Conservation (phyloP, 2,797 vertebrate genomes). For the Premnoplex brunnescens region DNA sequence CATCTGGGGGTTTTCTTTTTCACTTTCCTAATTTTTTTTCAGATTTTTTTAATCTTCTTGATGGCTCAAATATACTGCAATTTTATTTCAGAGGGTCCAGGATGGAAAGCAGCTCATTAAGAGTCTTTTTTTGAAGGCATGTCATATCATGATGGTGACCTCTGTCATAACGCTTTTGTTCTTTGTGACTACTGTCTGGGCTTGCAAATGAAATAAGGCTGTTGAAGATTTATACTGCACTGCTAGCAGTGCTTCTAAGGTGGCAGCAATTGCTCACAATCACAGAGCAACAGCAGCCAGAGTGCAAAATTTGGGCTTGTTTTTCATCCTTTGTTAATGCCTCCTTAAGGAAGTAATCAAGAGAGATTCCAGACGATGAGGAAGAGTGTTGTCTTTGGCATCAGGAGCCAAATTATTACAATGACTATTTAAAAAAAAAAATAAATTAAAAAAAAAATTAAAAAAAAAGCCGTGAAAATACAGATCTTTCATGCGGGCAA, state of each 20-base stretch:
- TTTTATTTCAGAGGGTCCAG: neutral
- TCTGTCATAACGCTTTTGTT: neutral
- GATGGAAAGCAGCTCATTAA: neutral
- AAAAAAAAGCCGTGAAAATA: neutral
- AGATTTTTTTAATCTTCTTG: neutral
- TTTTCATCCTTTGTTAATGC: neutral
- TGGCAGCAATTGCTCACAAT: neutral
- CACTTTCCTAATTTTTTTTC: neutral
- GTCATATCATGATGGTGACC: neutral
- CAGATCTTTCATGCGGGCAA: neutral
- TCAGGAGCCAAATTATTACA: neutral
- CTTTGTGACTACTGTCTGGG: neutral
- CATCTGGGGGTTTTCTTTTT: neutral
- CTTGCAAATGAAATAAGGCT: neutral
- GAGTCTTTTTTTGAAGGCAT: neutral
- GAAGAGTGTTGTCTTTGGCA: neutral
- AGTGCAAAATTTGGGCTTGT: neutral
- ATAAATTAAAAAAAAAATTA: too few species aligned
- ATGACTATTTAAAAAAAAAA: neutral
- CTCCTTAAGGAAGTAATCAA: neutral
- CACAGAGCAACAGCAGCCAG: neutral
- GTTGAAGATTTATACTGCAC: neutral
- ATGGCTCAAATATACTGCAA: fast-evolving
- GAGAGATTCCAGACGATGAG: neutral
- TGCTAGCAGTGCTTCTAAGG: neutral